Evolutionary conservation across 2,797 vertebrate species (phyloP).

Genomic region (Paedocypris micromegethes): DNA sequence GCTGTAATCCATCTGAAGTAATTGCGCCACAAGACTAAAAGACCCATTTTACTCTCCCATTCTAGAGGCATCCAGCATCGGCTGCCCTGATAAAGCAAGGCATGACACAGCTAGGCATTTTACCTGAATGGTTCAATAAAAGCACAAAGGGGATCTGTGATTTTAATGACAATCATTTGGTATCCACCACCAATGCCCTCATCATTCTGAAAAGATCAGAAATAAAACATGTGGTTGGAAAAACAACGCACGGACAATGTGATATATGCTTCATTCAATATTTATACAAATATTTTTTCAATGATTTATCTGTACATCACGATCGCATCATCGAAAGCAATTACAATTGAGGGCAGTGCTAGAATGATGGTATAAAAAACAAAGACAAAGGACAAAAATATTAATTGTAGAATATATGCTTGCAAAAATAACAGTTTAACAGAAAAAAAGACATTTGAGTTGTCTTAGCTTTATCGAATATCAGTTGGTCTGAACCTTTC

Average conservation of each 20-base stretch:
- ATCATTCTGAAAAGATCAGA: constrained; percentile 7
- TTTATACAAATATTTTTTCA: too few species aligned
- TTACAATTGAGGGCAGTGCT: constrained; percentile 84
- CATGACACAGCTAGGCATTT: constrained; percentile 58
- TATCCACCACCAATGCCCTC: constrained; percentile 21
- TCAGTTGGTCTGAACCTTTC: too few species aligned
- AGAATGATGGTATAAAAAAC: too few species aligned
- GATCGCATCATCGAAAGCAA: constrained; percentile 84
- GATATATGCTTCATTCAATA: too few species aligned
- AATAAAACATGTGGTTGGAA: neutral
- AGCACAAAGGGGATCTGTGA: constrained; percentile 53
- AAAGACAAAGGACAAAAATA: too few species aligned
- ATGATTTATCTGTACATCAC: neutral
- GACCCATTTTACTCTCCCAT: constrained; percentile 37
- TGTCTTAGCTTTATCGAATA: too few species aligned
- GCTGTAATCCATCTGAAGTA: constrained; percentile 69
- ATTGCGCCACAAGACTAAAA: constrained; percentile 62
- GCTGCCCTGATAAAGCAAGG: constrained; percentile 60
- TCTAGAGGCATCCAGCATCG: constrained; percentile 55
- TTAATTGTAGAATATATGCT: too few species aligned
- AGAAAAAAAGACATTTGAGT: too few species aligned
- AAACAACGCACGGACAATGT: too few species aligned
- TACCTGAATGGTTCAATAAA: constrained; percentile 62
- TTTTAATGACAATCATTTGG: constrained; percentile 53
- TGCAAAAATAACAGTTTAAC: too few species aligned